phyloP scores from a whole-genome alignment of 2,888 invertebrate genomes.

The Paralinhomoeus sp. region DNA sequence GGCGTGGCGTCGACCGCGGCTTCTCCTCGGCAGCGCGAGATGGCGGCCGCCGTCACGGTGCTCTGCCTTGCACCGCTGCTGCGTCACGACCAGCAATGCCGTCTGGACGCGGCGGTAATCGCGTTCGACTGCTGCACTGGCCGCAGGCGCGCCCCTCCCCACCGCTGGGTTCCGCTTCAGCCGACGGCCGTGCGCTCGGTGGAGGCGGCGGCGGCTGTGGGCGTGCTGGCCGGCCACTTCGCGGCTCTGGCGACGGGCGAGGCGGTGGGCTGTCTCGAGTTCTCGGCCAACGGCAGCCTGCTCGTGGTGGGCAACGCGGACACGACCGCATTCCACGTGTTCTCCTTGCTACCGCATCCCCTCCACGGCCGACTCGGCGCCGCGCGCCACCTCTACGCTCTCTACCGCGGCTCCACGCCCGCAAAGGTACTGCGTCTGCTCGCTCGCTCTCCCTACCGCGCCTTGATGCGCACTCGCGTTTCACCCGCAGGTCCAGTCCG shows the following conservation, averaged over 20 bases:
- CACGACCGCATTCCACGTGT: constrained; percentile 53
- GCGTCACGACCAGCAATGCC: too few species aligned
- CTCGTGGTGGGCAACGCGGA: constrained; percentile 26
- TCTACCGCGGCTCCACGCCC: constrained; percentile 81
- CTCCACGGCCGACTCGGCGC: constrained; percentile 50
- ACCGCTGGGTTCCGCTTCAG: constrained; percentile 18
- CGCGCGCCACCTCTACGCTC: constrained; percentile 63
- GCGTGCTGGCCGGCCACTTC: too few species aligned
- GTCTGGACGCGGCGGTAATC: too few species aligned
- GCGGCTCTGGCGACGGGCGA: too few species aligned
- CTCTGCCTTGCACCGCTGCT: not conserved
- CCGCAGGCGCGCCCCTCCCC: constrained; percentile 20
- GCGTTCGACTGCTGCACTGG: too few species aligned
- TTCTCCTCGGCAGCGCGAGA: not conserved
- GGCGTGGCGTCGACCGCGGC: not conserved
- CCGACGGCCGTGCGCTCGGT: too few species aligned
- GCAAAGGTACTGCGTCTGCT: too few species aligned
- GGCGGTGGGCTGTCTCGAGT: constrained; percentile 5
- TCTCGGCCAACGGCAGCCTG: constrained; percentile 13
- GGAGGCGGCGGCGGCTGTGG: too few species aligned
- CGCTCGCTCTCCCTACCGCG: too few species aligned
- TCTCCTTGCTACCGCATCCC: constrained; percentile 75
- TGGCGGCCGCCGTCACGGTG: constrained; percentile 9
- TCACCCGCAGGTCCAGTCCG: constrained; percentile 42
- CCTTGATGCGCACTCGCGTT: too few species aligned